Evolutionary conservation across 2,113 vertebrate genomes (phyloP).

Genomic region (Thalassoma bifasciatum): DNA sequence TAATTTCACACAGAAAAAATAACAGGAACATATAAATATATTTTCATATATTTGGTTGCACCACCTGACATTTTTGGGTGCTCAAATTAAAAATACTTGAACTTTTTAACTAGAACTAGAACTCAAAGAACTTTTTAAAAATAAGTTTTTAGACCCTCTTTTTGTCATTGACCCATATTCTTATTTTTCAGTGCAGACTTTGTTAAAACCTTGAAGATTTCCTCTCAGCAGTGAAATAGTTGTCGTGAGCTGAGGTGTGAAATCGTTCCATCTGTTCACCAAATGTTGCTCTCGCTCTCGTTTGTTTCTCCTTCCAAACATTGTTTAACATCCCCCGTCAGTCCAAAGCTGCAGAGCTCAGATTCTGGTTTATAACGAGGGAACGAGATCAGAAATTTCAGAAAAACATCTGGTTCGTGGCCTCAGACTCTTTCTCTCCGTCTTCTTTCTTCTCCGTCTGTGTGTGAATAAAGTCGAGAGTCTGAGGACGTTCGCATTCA

Average conservation of each 20-base stretch:
- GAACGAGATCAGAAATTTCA: neutral
- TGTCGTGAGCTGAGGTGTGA: conserved; percentile 9
- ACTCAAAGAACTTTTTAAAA: too few species aligned
- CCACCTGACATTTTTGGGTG: too few species aligned
- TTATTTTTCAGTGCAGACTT: too few species aligned
- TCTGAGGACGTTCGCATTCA: conserved; percentile 35
- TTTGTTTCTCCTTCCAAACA: neutral
- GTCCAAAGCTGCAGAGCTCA: neutral
- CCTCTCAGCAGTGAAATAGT: neutral
- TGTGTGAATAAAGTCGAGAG: conserved; percentile 42
- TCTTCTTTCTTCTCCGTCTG: too few species aligned
- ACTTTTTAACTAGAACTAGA: too few species aligned
- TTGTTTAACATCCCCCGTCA: neutral
- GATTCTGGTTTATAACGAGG: neutral
- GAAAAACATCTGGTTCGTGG: neutral
- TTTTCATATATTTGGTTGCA: too few species aligned
- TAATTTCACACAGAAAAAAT: too few species aligned
- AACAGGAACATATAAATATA: too few species aligned
- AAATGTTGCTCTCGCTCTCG: neutral
- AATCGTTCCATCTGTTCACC: conserved; percentile 1
- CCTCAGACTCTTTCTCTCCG: conserved; percentile 20
- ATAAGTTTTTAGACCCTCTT: too few species aligned
- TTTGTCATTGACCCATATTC: too few species aligned
- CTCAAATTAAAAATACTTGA: too few species aligned
- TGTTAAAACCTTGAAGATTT: too few species aligned